A percentile compares a stretch with the other conserved stretches of the same genome.
Evolutionary conservation across 2,797 vertebrate genomes (phyloP).

Genomic region (Halcyon leucocephala): DNA sequence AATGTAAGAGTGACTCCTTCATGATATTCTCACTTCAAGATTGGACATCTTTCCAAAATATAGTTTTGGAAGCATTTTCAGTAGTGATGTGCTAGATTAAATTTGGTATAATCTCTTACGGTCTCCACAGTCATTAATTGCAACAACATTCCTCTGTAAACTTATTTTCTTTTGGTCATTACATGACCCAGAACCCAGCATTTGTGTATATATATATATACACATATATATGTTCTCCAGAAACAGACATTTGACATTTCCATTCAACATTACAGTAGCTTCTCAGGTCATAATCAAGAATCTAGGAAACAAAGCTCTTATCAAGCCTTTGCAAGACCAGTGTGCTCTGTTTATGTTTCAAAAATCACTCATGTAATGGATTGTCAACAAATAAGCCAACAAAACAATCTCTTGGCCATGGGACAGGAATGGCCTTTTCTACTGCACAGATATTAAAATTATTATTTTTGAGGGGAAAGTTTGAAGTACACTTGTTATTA

Average conservation of each 20-base stretch:
- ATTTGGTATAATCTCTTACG: not conserved
- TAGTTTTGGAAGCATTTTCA: not conserved
- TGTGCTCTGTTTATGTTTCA: not conserved
- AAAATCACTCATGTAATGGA: not conserved
- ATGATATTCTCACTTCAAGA: not conserved
- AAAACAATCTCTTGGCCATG: not conserved
- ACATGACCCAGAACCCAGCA: not conserved
- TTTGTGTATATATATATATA: not conserved
- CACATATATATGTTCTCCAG: not conserved
- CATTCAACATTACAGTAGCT: not conserved
- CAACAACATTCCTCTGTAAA: not conserved
- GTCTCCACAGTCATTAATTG: not conserved
- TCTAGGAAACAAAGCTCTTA: not conserved
- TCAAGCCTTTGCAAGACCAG: not conserved
- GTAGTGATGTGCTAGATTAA: not conserved
- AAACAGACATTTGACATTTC: not conserved
- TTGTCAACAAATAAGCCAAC: not conserved
- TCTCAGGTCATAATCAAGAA: not conserved
- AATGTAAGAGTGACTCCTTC: not conserved
- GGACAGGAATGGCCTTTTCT: conserved; percentile 36
- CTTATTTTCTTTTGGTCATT: not conserved
- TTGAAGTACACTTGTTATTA: conserved; percentile 6
- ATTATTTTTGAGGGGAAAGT: conserved; percentile 3
- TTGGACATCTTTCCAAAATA: not conserved
- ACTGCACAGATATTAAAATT: conserved; percentile 17